phyloP scores from a whole-genome alignment of 2,797 vertebrate genomes.

The Bradypodion ventrale region DNA sequence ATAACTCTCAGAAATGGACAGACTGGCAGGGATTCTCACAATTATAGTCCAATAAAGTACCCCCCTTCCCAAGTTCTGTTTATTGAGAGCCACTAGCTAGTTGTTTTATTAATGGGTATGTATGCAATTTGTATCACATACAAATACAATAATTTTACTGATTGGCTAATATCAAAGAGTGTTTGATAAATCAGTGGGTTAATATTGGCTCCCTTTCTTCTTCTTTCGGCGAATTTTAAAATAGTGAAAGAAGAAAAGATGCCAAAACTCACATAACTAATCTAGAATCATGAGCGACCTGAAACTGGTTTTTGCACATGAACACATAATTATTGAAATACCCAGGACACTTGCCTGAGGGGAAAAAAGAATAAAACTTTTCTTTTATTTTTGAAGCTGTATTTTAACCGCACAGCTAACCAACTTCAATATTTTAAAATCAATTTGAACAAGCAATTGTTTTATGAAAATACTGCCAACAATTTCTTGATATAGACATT shows the following conservation, averaged over 20 bases:
- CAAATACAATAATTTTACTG: background rate
- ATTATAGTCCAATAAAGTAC: too few relatives aligned
- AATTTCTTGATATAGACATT: conserved; percentile 75
- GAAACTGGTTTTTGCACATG: background rate
- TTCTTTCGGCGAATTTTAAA: accelerated
- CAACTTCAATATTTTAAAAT: conserved; percentile 56
- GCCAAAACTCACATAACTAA: background rate
- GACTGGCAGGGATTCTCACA: too few relatives aligned
- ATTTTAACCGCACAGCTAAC: conserved; percentile 57
- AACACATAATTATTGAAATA: background rate
- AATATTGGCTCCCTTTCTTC: background rate
- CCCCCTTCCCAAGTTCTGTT: too few relatives aligned
- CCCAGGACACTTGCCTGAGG: conserved; percentile 47
- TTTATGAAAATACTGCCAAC: conserved; percentile 65
- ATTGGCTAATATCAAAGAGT: background rate
- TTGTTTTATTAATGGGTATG: background rate
- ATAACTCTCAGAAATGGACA: too few relatives aligned
- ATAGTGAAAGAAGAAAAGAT: background rate
- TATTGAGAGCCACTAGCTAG: background rate
- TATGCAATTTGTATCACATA: background rate
- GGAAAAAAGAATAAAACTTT: background rate
- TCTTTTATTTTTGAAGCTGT: conserved; percentile 56
- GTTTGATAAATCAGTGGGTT: background rate
- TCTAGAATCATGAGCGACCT: background rate
- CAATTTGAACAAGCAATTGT: conserved; percentile 51